Base-by-base conservation (phyloP, 2,113 vertebrate genomes). In the Phalacrocorax brasilianus region DNA sequence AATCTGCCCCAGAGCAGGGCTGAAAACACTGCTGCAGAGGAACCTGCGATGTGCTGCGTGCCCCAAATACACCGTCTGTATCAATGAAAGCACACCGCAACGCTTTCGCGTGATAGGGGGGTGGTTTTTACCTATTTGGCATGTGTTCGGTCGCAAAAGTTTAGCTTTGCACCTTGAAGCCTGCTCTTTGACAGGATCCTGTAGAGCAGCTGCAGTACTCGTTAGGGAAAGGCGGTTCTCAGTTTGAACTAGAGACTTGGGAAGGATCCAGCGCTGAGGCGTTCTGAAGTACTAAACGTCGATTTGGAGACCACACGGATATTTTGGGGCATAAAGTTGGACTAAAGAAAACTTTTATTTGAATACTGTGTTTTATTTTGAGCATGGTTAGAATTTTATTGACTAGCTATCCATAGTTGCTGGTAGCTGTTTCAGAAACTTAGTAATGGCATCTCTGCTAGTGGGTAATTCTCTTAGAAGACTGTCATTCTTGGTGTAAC, bases 61-160 rank as follows among this genome's bases (percentile, higher is more conserved):
- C 30, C 30, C 38, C 0, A 6, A 35, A 6, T 20, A 3, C 7
- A 5, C 45, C 8, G 0, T 12, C 30, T 0, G 1, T 44, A 11
- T 19, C 23, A 4, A 2, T 6, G 27, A 33, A 26, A 42, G n/a
- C 18, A 38, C n/a, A 3, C 11, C 1, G 3, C 13, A 22, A 55
- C 13, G n/a, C 22, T 33, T 23, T 28, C 17, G 11, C 19, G 32
- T 13, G 26, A 3, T 4, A 14, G 14, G 18, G 38, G 24, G 2
- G 9, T 15, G 35, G 1, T 4, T 81, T n/a, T 47, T 21, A 17
- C 7, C 23, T 20, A 0, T n/a, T 20, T 17, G 28, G 4, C 2
- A 0, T 23, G 0, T 3, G 4, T 58, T 70, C 40, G 16, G 22
- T 50, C 5, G 3, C 33, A n/a, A 6, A 42, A 28, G 38, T 18